phyloP scores from a whole-genome alignment of 2,113 vertebrate genomes.

The Ailurus styani region DNA sequence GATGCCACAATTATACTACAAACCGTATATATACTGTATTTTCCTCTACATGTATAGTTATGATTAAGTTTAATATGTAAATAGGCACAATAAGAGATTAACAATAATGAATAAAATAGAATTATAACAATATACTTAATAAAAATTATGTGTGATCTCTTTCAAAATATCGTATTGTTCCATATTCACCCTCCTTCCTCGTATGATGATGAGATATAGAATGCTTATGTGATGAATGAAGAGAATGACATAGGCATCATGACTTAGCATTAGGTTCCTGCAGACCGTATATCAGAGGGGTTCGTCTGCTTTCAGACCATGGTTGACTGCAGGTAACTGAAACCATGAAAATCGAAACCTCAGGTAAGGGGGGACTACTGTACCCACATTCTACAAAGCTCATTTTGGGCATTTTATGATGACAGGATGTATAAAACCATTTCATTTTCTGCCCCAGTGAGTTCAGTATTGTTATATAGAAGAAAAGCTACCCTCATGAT shows the following conservation, averaged over 20 bases:
- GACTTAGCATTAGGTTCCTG: neutral
- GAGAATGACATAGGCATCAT: neutral
- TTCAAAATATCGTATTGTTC: neutral
- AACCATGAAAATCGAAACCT: neutral
- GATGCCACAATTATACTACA: neutral
- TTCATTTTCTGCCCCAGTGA: slow-evolving; percentile 24
- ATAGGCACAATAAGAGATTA: neutral
- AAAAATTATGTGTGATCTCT: neutral
- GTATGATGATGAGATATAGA: neutral
- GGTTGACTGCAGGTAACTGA: neutral
- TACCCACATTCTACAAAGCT: neutral
- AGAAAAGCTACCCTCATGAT: neutral
- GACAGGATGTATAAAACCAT: neutral
- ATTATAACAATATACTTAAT: neutral
- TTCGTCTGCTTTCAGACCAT: neutral
- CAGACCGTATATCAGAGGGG: neutral
- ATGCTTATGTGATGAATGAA: neutral
- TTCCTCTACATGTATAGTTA: no score
- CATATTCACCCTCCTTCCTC: neutral
- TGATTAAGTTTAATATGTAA: neutral
- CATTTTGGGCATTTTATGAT: neutral
- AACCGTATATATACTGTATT: neutral
- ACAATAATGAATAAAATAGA: neutral
- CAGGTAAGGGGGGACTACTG: neutral
- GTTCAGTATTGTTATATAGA: neutral